A percentile compares a stretch with the other conserved stretches of the same genome.
Evolutionary conservation across 2,888 invertebrate species (phyloP).

Genomic region (Lamproptera curius): DNA sequence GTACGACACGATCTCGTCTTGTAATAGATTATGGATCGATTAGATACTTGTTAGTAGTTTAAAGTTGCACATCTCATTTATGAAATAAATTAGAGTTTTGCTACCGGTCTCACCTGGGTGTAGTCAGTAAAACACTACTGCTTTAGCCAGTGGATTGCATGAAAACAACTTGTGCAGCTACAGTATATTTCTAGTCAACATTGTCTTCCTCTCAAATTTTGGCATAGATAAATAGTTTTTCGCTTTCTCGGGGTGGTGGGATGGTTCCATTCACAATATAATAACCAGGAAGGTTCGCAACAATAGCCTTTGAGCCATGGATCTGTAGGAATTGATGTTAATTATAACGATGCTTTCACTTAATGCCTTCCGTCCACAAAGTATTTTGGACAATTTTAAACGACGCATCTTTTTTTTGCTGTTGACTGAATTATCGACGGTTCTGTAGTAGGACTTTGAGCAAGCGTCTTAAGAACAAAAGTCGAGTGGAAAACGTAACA

Average conservation of each 20-base stretch:
- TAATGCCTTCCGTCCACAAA: conserved; percentile 69
- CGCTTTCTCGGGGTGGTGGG: conserved; percentile 74
- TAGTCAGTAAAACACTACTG: conserved; percentile 61
- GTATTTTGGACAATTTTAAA: conserved; percentile 73
- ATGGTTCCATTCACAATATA: conserved; percentile 67
- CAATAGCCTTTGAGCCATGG: conserved; percentile 57
- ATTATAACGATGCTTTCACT: conserved; percentile 73
- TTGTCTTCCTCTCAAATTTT: conserved; percentile 68
- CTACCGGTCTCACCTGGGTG: conserved; percentile 45
- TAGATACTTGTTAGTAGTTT: conserved; percentile 63
- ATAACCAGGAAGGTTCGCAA: conserved; percentile 67
- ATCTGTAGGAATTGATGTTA: conserved; percentile 65
- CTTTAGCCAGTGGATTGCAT: conserved; percentile 74
- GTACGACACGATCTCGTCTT: conserved; percentile 56
- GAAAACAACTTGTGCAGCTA: conserved; percentile 68
- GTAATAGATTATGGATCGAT: conserved; percentile 50
- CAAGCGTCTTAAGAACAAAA: conserved; percentile 38
- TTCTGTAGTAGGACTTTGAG: conserved; percentile 56
- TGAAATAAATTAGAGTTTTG: conserved; percentile 51
- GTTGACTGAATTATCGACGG: conserved; percentile 54
- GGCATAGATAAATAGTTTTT: conserved; percentile 77
- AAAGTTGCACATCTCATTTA: conserved; percentile 56
- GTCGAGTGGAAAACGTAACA: conserved; percentile 23
- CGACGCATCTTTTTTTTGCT: conserved; percentile 65
- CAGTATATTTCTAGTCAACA: conserved; percentile 62